phyloP scores from a whole-genome alignment of 2,797 vertebrate genomes.

The Rachycentron canadum region DNA sequence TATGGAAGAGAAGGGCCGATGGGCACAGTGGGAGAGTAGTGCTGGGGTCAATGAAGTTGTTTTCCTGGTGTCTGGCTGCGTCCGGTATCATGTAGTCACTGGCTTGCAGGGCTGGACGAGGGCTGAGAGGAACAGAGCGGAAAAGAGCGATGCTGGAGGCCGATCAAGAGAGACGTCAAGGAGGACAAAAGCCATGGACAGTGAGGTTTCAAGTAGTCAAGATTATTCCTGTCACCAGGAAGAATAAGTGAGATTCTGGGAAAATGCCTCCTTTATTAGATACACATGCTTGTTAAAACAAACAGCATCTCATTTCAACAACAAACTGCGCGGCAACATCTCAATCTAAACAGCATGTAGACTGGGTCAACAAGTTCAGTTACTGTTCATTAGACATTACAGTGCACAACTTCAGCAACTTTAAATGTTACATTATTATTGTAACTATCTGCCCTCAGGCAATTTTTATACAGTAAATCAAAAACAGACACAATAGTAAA shows the following conservation, averaged over 20 bases:
- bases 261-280: slow-evolving; percentile 38
- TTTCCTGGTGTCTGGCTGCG: slow-evolving; percentile 45
- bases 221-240: neutral
- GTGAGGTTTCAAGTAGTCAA: neutral
- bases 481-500: slow-evolving; percentile 6
- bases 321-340: slow-evolving; percentile 5
- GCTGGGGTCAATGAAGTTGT: slow-evolving; percentile 53
- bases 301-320: slow-evolving; percentile 31
- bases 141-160: slow-evolving; percentile 25
- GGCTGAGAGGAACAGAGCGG: slow-evolving; percentile 15
- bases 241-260: neutral
- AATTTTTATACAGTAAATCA: slow-evolving; percentile 10
- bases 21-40: slow-evolving; percentile 31
- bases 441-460: neutral
- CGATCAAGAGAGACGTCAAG: slow-evolving; percentile 29
- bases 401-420: neutral
- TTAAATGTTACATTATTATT: neutral
- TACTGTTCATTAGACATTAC: neutral
- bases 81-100: slow-evolving; percentile 22
- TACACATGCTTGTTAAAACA: slow-evolving; percentile 42
- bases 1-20: slow-evolving; percentile 41
- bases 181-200: neutral
- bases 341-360: slow-evolving; percentile 42
- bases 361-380: slow-evolving; percentile 34
- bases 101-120: slow-evolving; percentile 16